A percentile compares a stretch with the other conserved stretches of the same genome.
Evolutionary conservation across 1,140 invertebrate genomes (phyloP).

Genomic region (Cepaea nemoralis): DNA sequence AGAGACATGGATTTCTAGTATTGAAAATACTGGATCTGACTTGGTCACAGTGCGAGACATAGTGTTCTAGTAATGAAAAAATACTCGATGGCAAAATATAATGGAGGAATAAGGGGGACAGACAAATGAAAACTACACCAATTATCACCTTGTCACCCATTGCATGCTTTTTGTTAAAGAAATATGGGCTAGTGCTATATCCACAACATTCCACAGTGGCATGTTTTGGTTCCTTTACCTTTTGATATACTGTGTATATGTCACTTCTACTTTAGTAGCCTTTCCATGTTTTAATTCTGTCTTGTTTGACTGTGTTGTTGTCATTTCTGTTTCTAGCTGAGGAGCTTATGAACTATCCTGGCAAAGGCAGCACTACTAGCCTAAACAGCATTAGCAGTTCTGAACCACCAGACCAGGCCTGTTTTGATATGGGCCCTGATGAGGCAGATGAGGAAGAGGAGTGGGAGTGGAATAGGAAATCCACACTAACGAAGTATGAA

Average conservation of each 20-base stretch:
- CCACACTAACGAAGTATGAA: neutral
- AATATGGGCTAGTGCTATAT: no score
- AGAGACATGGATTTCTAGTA: no score
- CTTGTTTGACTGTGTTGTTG: neutral
- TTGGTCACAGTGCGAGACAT: no score
- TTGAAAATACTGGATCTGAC: no score
- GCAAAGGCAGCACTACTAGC: conserved; percentile 32
- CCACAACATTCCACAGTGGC: neutral
- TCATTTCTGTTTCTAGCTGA: neutral
- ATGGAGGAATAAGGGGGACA: no score
- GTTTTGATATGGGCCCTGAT: conserved; percentile 20
- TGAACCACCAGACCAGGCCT: conserved; percentile 38
- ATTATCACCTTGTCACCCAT: no score
- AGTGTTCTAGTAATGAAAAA: no score
- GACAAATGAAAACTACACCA: no score
- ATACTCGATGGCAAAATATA: no score
- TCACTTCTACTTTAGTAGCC: neutral
- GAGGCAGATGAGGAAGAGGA: conserved; percentile 22
- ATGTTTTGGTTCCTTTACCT: no score
- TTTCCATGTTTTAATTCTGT: neutral
- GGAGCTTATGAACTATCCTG: conserved; percentile 20
- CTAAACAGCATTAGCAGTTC: conserved; percentile 45
- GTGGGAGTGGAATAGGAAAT: conserved; percentile 16
- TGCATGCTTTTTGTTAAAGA: no score
- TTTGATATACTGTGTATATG: no score